These are phyloP conservation scores for Pseudopleuronectes americanus DNA, from an alignment of 2,797 vertebrate genomes.

Conservation along the genomic window DNA sequence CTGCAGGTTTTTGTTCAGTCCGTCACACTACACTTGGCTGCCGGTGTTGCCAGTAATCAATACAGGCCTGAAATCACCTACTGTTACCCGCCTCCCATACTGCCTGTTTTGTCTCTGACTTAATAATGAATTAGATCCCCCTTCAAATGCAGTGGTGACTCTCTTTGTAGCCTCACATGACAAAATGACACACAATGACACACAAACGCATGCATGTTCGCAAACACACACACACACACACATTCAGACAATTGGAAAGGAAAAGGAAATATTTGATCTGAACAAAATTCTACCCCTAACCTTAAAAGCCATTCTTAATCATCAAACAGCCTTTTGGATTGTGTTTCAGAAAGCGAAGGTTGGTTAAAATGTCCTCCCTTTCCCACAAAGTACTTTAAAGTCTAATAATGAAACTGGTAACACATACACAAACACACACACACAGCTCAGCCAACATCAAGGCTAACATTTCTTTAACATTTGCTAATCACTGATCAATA, in stretches of 20 bases:
- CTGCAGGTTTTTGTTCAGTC: conserved; percentile 87
- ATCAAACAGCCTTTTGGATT: background rate
- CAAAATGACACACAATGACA: conserved; percentile 25
- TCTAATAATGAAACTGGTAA: conserved; percentile 1
- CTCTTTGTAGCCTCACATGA: conserved; percentile 66
- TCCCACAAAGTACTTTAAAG: background rate
- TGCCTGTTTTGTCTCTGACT: conserved; percentile 98
- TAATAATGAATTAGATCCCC: conserved; percentile 93
- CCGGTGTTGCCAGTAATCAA: conserved; percentile 98
- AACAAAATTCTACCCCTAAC: background rate
- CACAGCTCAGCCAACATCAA: conserved; percentile 82
- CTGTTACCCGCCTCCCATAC: conserved; percentile 91
- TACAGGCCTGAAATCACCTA: conserved; percentile 96
- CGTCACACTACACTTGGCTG: conserved; percentile 94
- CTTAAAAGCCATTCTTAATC: background rate
- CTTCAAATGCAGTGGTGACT: conserved; percentile 71
- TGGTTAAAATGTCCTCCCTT: background rate
- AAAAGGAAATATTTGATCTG: background rate
- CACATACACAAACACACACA: conserved; percentile 10
- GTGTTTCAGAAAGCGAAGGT: background rate
- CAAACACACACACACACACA: background rate
- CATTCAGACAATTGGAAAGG: background rate
- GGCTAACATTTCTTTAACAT: conserved; percentile 98
- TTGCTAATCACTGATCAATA: conserved; percentile 99
- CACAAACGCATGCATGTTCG: conserved; percentile 55